Conservation (phyloP, 2,113 vertebrate genomes). For the Crypturellus undulatus region DNA sequence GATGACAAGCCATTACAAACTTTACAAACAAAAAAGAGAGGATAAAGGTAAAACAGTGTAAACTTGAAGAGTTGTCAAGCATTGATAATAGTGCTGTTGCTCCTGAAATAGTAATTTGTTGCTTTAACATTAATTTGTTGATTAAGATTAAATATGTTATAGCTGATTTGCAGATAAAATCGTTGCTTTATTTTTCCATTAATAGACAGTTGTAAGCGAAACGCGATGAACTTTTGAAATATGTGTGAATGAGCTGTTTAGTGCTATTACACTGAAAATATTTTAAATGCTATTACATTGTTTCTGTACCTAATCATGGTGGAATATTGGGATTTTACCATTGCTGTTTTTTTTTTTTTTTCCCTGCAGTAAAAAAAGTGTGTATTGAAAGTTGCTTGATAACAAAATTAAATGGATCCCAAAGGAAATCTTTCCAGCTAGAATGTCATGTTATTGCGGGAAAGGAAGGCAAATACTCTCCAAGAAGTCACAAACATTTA, state of each 20-base stretch:
- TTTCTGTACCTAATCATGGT: not conserved
- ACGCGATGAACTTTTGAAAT: not conserved
- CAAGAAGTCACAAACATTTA: not conserved
- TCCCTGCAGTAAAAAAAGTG: not conserved
- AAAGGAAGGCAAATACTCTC: not conserved
- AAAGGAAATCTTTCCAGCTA: not conserved
- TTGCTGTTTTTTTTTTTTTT: not conserved
- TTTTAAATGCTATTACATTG: not conserved
- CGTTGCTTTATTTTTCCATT: not conserved
- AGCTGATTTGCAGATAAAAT: not conserved
- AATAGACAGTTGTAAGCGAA: not conserved
- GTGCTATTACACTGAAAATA: not conserved
- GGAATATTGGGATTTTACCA: rapidly evolving
- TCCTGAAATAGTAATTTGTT: not conserved
- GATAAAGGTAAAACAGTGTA: not conserved
- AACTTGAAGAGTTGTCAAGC: not conserved
- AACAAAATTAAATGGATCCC: not conserved
- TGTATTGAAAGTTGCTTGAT: not conserved
- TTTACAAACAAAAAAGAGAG: not conserved
- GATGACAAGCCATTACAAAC: not conserved
- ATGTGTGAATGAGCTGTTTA: not conserved
- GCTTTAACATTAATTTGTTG: too few relatives aligned
- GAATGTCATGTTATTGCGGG: not conserved
- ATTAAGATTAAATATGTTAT: not conserved
- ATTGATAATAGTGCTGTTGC: not conserved